Conservation (phyloP, 1,140 invertebrate genomes). For the Anastatus disparis region DNA sequence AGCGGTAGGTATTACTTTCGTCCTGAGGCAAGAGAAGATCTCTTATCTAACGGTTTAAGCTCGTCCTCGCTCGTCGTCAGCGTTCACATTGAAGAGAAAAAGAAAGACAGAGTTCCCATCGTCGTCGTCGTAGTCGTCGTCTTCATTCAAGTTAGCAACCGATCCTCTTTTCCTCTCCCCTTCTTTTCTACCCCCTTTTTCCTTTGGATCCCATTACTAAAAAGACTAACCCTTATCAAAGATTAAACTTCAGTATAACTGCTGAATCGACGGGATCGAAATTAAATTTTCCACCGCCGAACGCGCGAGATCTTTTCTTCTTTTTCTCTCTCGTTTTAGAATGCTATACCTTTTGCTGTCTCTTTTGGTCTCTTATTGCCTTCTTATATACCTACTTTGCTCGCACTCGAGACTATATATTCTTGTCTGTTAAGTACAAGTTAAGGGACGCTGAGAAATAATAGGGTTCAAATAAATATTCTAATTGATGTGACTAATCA, state of each 20-base stretch:
- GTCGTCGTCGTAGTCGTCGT: slow-evolving; percentile 36
- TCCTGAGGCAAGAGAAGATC: slow-evolving; percentile 65
- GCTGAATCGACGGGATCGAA: slow-evolving; percentile 72
- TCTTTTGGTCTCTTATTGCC: slow-evolving; percentile 42
- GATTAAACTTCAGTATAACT: slow-evolving; percentile 71
- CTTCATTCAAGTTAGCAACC: slow-evolving; percentile 41
- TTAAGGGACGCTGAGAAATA: too few species aligned
- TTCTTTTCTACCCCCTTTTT: slow-evolving; percentile 19
- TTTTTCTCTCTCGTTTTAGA: slow-evolving; percentile 45
- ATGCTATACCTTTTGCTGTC: slow-evolving; percentile 38
- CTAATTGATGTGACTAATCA: too few species aligned
- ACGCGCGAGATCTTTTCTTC: slow-evolving; percentile 48
- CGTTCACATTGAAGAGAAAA: slow-evolving; percentile 9
- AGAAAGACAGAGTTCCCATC: slow-evolving; percentile 22
- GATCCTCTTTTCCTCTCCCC: slow-evolving; percentile 9
- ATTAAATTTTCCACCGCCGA: slow-evolving; percentile 69
- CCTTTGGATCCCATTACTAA: slow-evolving; percentile 66
- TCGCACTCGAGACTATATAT: background rate
- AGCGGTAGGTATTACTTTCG: slow-evolving; percentile 65
- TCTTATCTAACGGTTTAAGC: slow-evolving; percentile 68
- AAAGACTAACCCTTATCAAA: slow-evolving; percentile 71
- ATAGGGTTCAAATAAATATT: too few species aligned
- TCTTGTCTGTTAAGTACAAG: slow-evolving; percentile 28
- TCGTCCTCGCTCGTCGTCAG: slow-evolving; percentile 49
- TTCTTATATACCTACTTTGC: background rate